Percentiles rank a stretch among this genome's conserved stretches.
Conservation (phyloP, 2,888 invertebrate genomes). For the Dryadula phaetusa region DNA sequence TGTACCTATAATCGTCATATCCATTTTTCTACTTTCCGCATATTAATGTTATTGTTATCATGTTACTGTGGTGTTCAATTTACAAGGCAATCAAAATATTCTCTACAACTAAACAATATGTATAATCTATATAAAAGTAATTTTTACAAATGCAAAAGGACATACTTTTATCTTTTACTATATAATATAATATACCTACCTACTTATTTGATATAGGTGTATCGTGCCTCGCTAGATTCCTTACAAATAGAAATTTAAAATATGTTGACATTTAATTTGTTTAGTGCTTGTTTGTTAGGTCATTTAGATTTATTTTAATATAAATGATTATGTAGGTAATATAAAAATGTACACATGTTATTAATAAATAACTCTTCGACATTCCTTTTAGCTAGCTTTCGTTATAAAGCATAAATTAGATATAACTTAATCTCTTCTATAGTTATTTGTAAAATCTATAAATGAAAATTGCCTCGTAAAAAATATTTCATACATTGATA, state of each 20-base stretch:
- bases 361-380: slow-evolving; percentile 29
- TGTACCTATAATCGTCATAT: slow-evolving; percentile 13
- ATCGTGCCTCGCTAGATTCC: slow-evolving; percentile 29
- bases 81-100: slow-evolving; percentile 33
- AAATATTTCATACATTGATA: slow-evolving; percentile 57
- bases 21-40: slow-evolving; percentile 29
- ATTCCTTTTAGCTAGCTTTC: slow-evolving; percentile 38
- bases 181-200: slow-evolving; percentile 21
- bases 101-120: slow-evolving; percentile 16
- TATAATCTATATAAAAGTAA: background rate
- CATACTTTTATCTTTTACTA: background rate
- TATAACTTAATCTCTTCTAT: slow-evolving; percentile 39
- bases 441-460: slow-evolving; percentile 39
- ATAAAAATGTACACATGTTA: slow-evolving; percentile 21
- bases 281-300: slow-evolving; percentile 26
- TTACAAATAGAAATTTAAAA: slow-evolving; percentile 10
- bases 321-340: slow-evolving; percentile 21
- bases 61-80: slow-evolving; percentile 41
- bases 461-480: slow-evolving; percentile 38
- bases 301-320: slow-evolving; percentile 23
- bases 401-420: slow-evolving; percentile 36
- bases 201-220: slow-evolving; percentile 21
- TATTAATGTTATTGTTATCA: slow-evolving; percentile 40
- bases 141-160: slow-evolving; percentile 11
- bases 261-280: slow-evolving; percentile 26